Conservation (phyloP, 2,113 vertebrate species). For the Pedetes capensis region DNA sequence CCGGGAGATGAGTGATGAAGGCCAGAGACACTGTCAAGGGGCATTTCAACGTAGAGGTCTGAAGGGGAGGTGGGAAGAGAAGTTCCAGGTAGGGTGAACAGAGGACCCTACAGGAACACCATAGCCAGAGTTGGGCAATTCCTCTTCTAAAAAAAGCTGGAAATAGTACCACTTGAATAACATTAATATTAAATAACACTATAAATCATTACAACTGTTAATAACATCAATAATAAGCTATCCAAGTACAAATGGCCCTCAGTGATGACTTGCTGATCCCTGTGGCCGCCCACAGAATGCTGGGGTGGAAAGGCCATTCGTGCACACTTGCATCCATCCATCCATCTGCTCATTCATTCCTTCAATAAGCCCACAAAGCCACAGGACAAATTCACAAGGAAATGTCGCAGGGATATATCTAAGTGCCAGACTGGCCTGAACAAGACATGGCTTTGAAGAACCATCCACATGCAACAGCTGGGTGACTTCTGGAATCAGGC, state of each 20-base stretch:
- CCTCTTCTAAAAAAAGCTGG: neutral
- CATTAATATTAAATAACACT: neutral
- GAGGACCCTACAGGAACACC: neutral
- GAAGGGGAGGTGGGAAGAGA: neutral
- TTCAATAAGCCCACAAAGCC: neutral
- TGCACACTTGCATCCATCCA: no score
- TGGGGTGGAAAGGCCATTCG: no score
- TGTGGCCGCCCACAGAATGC: no score
- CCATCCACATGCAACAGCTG: accelerated
- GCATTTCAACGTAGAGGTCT: no score
- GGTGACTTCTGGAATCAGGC: neutral
- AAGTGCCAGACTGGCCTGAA: accelerated
- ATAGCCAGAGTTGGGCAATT: neutral
- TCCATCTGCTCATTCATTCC: no score
- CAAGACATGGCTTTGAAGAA: accelerated
- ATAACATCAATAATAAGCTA: no score
- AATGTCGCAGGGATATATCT: no score
- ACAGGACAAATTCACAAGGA: no score
- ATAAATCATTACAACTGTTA: neutral
- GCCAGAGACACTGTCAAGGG: accelerated
- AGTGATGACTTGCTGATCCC: no score
- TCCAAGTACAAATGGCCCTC: no score
- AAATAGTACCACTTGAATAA: neutral
- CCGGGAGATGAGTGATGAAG: neutral
- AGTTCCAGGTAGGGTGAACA: no score